These are phyloP conservation scores for Potorous gilbertii DNA, from an alignment of 2,797 vertebrate genomes.

Conservation along the genomic window DNA sequence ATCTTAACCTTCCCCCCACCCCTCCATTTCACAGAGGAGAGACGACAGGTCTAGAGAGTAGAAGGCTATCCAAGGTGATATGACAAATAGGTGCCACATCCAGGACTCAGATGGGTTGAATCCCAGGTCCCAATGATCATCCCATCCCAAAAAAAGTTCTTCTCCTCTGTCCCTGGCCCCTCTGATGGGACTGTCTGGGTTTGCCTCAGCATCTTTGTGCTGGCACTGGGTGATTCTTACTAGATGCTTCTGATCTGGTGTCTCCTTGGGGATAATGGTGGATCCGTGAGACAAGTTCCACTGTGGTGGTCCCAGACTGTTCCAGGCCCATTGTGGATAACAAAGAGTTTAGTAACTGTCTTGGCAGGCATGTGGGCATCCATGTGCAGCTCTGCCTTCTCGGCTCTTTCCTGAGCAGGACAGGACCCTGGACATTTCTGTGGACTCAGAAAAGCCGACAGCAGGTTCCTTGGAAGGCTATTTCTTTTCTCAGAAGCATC, in stretches of 20 bases:
- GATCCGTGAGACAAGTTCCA: not conserved
- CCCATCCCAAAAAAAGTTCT: not conserved
- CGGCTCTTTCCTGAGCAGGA: conserved; percentile 55
- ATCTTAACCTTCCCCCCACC: not conserved
- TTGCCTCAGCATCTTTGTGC: not conserved
- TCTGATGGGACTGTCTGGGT: not conserved
- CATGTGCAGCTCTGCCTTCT: not conserved
- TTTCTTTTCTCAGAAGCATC: conserved; percentile 67
- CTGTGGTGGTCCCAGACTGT: too few relatives aligned
- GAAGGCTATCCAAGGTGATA: not conserved
- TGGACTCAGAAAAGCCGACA: conserved; percentile 76
- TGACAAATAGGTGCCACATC: not conserved
- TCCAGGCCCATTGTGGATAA: not conserved
- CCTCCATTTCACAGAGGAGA: not conserved
- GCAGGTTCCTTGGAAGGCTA: conserved; percentile 74
- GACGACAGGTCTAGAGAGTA: not conserved
- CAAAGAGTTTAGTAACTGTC: not conserved
- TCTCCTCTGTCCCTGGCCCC: not conserved
- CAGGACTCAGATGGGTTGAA: not conserved
- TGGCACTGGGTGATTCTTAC: not conserved
- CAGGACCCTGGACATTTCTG: conserved; percentile 61
- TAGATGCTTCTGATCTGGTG: not conserved
- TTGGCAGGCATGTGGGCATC: not conserved
- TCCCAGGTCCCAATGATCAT: not conserved
- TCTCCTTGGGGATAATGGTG: not conserved